Percentiles rank a stretch among this genome's conserved stretches.
phyloP scores from a whole-genome alignment of 2,113 vertebrate genomes.

The Poeciliopsis turrubarensis region DNA sequence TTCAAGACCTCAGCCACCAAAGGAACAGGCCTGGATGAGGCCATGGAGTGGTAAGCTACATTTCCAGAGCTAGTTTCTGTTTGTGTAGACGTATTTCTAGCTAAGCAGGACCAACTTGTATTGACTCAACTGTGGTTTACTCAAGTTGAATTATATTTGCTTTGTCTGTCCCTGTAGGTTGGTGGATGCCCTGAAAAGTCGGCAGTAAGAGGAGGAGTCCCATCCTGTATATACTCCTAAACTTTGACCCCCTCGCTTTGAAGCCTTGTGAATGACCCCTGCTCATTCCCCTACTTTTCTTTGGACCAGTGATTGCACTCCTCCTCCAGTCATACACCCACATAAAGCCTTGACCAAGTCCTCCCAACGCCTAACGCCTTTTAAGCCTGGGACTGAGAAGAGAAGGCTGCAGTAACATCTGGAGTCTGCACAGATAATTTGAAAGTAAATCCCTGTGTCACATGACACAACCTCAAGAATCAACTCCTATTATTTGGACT shows the following conservation, averaged over 20 bases:
- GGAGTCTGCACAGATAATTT: constrained; percentile 11
- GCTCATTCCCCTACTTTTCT: constrained; percentile 9
- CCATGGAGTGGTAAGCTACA: constrained; percentile 92
- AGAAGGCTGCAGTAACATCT: constrained; percentile 58
- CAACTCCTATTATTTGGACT: neutral
- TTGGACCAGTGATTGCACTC: constrained; percentile 71
- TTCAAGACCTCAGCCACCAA: constrained; percentile 98
- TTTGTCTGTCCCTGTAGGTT: constrained; percentile 80
- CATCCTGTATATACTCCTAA: constrained; percentile 72
- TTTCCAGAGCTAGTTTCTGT: neutral
- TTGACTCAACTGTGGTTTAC: constrained; percentile 13
- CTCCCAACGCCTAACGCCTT: constrained; percentile 44
- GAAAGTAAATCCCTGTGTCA: neutral
- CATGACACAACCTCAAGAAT: neutral
- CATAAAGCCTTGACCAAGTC: constrained; percentile 55
- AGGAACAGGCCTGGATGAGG: constrained; percentile 93
- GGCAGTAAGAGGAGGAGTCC: constrained; percentile 83
- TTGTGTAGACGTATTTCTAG: neutral
- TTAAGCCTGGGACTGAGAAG: constrained; percentile 46
- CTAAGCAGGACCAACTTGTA: neutral
- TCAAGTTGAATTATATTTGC: constrained; percentile 1
- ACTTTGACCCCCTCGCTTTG: constrained; percentile 51
- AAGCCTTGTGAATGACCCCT: constrained; percentile 64
- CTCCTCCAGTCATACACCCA: constrained; percentile 27
- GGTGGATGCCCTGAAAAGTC: constrained; percentile 95